These are phyloP conservation scores for Platysteira castanea DNA, from an alignment of 2,113 vertebrate species.

Conservation along the genomic window DNA sequence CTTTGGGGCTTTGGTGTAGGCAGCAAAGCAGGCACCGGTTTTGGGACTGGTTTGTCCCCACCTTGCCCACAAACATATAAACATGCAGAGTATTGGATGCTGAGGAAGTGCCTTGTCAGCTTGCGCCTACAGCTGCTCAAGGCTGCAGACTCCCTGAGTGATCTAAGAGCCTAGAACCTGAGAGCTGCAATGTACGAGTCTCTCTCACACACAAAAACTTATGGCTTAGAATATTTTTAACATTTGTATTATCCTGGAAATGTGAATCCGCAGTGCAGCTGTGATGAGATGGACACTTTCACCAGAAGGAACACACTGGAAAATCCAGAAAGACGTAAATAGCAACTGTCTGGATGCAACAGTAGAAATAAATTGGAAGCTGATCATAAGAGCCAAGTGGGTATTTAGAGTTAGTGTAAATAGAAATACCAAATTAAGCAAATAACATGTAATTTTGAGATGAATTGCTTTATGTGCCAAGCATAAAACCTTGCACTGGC, in stretches of 20 bases:
- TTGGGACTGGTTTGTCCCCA: neutral
- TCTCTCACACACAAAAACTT: neutral
- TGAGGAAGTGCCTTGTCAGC: neutral
- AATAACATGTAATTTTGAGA: constrained; percentile 62
- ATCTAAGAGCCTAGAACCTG: neutral
- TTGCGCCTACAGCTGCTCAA: neutral
- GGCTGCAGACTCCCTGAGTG: neutral
- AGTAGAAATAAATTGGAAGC: constrained; percentile 61
- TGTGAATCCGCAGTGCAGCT: neutral
- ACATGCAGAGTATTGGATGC: neutral
- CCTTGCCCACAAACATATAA: neutral
- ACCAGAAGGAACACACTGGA: neutral
- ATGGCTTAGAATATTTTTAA: neutral
- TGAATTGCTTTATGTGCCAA: constrained; percentile 19
- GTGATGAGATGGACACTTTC: neutral
- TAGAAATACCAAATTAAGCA: constrained; percentile 61
- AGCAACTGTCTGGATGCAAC: constrained; percentile 18
- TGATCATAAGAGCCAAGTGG: constrained; percentile 40
- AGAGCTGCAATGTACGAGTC: neutral
- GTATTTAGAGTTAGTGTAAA: constrained; percentile 57
- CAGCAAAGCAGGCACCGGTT: neutral
- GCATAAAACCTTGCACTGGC: neutral
- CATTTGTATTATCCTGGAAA: neutral
- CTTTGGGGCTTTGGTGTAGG: neutral
- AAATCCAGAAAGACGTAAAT: constrained; percentile 29